Evolutionary conservation across 2,797 vertebrate genomes (phyloP).

Genomic region (Yasuhikotakia modesta): DNA sequence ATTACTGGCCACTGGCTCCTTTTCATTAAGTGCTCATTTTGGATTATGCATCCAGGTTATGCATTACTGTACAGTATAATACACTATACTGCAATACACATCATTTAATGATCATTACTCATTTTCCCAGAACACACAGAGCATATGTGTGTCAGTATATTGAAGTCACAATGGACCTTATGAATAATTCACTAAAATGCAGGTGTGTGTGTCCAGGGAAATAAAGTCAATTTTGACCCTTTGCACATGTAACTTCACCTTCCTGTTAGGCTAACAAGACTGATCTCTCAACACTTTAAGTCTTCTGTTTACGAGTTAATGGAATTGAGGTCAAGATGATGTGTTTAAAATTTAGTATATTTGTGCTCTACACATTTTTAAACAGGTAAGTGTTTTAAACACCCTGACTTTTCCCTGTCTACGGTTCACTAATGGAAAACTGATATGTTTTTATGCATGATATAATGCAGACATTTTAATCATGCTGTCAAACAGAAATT

Average conservation of each 20-base stretch:
- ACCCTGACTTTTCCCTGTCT: slow-evolving; percentile 55
- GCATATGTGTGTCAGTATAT: slow-evolving; percentile 3
- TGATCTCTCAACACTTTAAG: slow-evolving; percentile 72
- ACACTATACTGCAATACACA: neutral
- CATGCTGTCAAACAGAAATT: slow-evolving; percentile 8
- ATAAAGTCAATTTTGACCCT: slow-evolving; percentile 81
- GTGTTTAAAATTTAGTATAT: slow-evolving; percentile 65
- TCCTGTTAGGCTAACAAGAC: slow-evolving; percentile 73
- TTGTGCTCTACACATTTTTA: slow-evolving; percentile 68
- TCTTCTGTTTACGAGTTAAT: slow-evolving; percentile 79
- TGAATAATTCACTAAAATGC: slow-evolving; percentile 17
- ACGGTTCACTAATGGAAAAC: slow-evolving; percentile 30
- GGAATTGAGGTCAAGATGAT: slow-evolving; percentile 80
- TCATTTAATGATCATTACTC: neutral
- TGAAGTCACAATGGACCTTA: neutral
- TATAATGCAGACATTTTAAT: slow-evolving; percentile 20
- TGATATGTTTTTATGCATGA: slow-evolving; percentile 28
- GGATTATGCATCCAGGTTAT: too few species aligned
- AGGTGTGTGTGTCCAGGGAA: slow-evolving; percentile 58
- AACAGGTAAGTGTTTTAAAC: slow-evolving; percentile 76
- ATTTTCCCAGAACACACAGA: neutral
- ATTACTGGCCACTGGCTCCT: too few species aligned
- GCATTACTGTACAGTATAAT: neutral
- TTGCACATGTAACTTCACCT: slow-evolving; percentile 75
- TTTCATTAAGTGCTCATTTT: too few species aligned